Percentiles rank a stretch among this genome's conserved stretches.
Evolutionary conservation across 2,113 vertebrate genomes (phyloP).

Genomic region (Apteryx owenii): DNA sequence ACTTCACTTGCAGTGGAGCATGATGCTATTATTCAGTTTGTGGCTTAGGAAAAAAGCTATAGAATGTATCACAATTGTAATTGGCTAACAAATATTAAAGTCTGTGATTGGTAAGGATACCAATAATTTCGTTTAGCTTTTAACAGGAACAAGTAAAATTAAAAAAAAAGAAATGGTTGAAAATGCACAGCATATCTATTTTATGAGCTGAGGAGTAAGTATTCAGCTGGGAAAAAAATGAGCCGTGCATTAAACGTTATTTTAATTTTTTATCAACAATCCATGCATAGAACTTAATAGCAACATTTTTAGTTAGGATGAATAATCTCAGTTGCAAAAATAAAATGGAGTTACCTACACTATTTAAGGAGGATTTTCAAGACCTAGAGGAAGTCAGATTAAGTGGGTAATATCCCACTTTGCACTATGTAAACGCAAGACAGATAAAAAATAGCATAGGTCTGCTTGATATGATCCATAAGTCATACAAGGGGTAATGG

Average conservation of each 20-base stretch:
- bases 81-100: slow-evolving; percentile 77
- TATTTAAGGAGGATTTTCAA: slow-evolving; percentile 11
- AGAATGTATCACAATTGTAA: slow-evolving; percentile 79
- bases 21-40: slow-evolving; percentile 86
- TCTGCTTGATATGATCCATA: slow-evolving; percentile 62
- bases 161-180: neutral
- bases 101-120: slow-evolving; percentile 60
- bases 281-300: slow-evolving; percentile 74
- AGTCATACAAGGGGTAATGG: slow-evolving; percentile 64
- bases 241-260: slow-evolving; percentile 71
- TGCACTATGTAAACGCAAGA: slow-evolving; percentile 66
- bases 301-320: slow-evolving; percentile 70
- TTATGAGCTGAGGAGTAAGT: slow-evolving; percentile 65
- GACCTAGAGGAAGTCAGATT: slow-evolving; percentile 40
- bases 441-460: slow-evolving; percentile 69
- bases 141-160: slow-evolving; percentile 61
- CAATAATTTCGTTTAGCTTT: slow-evolving; percentile 69
- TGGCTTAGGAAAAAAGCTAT: slow-evolving; percentile 80
- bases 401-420: slow-evolving; percentile 54
- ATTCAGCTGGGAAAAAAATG: slow-evolving; percentile 68
- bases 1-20: slow-evolving; percentile 84
- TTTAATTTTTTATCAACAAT: slow-evolving; percentile 79
- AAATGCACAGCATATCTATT: slow-evolving; percentile 51
- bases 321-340: slow-evolving; percentile 63
- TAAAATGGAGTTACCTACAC: slow-evolving; percentile 59